These are phyloP conservation scores for Leptinotarsa defecta DNA, from an alignment of 1,140 invertebrate species.

Conservation along the genomic window DNA sequence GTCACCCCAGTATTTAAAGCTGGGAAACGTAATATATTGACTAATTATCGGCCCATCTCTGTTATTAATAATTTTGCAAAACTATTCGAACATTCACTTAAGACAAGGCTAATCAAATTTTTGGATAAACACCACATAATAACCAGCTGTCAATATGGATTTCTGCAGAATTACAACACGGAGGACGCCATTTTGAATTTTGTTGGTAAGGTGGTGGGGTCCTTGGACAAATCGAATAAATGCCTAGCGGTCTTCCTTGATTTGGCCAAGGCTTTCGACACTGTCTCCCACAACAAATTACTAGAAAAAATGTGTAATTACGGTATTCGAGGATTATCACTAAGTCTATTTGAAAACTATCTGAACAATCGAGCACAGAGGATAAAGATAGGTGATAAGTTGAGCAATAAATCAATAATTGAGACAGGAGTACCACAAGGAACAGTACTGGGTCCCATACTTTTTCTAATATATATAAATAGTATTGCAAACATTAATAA, in stretches of 20 bases:
- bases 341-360: neutral
- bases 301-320: neutral
- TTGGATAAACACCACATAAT: neutral
- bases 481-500: neutral
- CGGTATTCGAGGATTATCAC: neutral
- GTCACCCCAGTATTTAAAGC: conserved; percentile 8
- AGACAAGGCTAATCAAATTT: neutral
- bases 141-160: neutral
- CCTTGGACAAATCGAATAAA: conserved; percentile 9
- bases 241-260: conserved; percentile 11
- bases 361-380: neutral
- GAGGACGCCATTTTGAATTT: neutral
- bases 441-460: conserved; percentile 8
- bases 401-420: neutral
- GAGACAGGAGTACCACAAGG: conserved; percentile 1
- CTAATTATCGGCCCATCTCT: neutral
- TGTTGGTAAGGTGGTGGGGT: neutral
- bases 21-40: neutral
- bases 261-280: conserved; percentile 14
- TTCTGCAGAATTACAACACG: neutral
- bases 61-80: conserved; percentile 1
- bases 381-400: neutral
- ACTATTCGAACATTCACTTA: neutral
- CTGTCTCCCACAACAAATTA: conserved; percentile 6
- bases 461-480: conserved; percentile 1